A percentile compares a stretch with the other conserved stretches of the same genome.
These are phyloP conservation scores for Falco punctatus DNA, from an alignment of 2,113 vertebrate species.

Conservation along the genomic window DNA sequence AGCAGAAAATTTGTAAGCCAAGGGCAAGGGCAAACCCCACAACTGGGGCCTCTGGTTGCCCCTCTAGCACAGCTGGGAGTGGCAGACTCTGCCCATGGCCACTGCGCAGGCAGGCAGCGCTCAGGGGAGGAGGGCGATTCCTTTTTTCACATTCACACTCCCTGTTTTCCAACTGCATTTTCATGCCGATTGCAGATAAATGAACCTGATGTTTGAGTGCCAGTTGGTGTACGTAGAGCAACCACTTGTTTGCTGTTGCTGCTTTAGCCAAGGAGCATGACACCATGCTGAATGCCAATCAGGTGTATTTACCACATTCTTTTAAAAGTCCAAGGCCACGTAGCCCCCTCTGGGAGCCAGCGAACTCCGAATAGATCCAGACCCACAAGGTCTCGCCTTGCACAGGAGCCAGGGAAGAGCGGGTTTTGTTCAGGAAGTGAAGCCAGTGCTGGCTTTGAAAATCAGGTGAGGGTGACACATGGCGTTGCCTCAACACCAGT, in stretches of 20 bases:
- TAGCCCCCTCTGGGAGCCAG: neutral
- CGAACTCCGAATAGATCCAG: neutral
- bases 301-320: neutral
- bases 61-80: neutral
- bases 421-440: neutral
- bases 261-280: neutral
- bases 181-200: neutral
- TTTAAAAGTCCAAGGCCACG: neutral
- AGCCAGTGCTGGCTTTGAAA: neutral
- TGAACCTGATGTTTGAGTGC: neutral
- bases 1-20: neutral
- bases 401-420: neutral
- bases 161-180: neutral
- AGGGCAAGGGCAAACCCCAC: neutral
- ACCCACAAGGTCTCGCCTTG: neutral
- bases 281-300: neutral
- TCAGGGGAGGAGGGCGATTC: neutral
- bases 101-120: neutral
- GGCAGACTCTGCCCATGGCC: neutral
- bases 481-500: neutral
- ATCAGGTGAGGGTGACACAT: rapidly evolving
- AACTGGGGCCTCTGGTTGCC: too few species aligned
- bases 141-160: neutral
- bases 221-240: neutral
- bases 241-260: neutral